Base-by-base conservation (phyloP, 2,888 invertebrate species). In the Drosophila suboccidentalis region DNA sequence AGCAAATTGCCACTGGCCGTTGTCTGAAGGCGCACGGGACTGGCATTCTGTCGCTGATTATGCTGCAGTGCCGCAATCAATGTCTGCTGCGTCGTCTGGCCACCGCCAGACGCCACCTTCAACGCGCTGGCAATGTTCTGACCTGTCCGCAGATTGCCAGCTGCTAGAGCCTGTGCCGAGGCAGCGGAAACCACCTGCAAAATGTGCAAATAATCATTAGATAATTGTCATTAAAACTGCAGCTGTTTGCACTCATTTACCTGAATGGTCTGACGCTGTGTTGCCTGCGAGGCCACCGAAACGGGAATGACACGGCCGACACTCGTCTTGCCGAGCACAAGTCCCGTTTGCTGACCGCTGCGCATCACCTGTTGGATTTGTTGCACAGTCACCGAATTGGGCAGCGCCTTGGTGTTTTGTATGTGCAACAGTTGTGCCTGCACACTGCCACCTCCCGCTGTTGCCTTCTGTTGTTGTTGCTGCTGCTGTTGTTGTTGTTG, bases 291-390 rank as follows among this genome's bases (percentile, higher is more conserved):
- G 26, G 94, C 94, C 0, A 95, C 95, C 57, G 94, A 94, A 0
- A 95, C 95, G 1, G 96, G 95, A 79, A 95, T 95, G 2, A 96
- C 95, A 32, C 96, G 93, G 0, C 95, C 94, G 19, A 94, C 94
- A 50, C 94, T 93, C 0, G 94, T 94, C 87, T 95, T 95, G 1
- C 95, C 94, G 54, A 95, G 89, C 13, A 95, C 95, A 29, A 92
- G 84, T 9, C 95, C 94, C 63, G 92, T 94, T 57, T 94, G 94
- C 55, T 92, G 93, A 0, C 94, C 94, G 62, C 95, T 95, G 71
- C 95, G 95, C 91, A 96, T 94, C 11, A 96, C 95, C 89, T 96
- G 96, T 72, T 96, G 96, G 46, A 96, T 94, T 88, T 96, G 96
- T 80, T 96, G 96, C 66, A 96, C 95, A 0, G 95, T 96, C 91